A percentile compares a stretch with the other conserved stretches of the same genome.
Conservation (phyloP, 2,888 invertebrate species). For the Eristalis pertinax region DNA sequence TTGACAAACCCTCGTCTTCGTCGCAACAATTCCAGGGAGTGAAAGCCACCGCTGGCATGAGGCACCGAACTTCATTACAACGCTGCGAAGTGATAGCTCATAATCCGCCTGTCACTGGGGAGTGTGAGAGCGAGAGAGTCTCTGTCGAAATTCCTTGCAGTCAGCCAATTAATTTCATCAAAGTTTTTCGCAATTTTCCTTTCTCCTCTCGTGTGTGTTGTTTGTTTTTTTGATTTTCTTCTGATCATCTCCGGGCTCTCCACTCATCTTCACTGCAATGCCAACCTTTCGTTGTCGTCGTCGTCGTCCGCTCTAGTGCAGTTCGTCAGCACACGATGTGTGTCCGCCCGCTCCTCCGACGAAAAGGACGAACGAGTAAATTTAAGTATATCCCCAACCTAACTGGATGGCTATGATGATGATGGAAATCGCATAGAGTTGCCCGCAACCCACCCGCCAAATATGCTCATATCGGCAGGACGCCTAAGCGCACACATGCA, state of each 20-base stretch:
- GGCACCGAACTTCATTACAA: not conserved
- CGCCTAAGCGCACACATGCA: constrained; percentile 46
- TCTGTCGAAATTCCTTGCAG: not conserved
- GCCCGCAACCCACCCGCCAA: not conserved
- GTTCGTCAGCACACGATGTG: not conserved
- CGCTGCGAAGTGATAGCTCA: not conserved
- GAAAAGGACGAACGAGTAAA: constrained; percentile 26
- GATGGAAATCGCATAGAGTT: constrained; percentile 55
- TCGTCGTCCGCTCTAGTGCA: not conserved
- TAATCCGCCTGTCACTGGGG: not conserved
- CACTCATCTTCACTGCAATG: not conserved
- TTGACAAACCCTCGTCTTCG: not conserved
- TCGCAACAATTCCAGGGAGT: not conserved
- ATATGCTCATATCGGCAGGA: constrained; percentile 43
- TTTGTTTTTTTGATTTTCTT: not conserved
- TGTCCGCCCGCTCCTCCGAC: not conserved
- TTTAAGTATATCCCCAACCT: constrained; percentile 48
- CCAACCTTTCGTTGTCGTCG: not conserved
- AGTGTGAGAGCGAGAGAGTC: not conserved
- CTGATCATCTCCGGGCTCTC: not conserved
- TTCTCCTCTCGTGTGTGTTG: not conserved
- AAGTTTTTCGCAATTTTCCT: not conserved
- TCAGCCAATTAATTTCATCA: constrained; percentile 13
- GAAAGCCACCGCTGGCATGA: not conserved
- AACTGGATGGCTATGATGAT: constrained; percentile 38